These are phyloP conservation scores for Lutjanus erythropterus DNA, from an alignment of 2,113 vertebrate genomes.

Conservation along the genomic window DNA sequence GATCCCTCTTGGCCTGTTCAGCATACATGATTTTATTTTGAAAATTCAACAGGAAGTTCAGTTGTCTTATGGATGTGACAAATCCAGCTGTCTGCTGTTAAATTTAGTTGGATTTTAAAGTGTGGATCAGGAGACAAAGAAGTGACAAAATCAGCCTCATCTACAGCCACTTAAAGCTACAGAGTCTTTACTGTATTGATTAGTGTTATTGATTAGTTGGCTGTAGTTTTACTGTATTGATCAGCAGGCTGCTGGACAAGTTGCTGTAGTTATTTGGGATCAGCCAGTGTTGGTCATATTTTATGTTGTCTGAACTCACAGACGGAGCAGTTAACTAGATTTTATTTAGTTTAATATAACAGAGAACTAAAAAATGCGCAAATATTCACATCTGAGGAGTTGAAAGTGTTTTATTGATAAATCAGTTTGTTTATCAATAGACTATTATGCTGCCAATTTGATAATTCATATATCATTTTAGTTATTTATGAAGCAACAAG, in stretches of 20 bases:
- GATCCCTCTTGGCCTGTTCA: not conserved
- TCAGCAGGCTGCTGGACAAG: not conserved
- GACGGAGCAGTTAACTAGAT: too few species aligned
- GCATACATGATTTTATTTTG: slow-evolving; percentile 30
- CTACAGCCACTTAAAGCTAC: too few species aligned
- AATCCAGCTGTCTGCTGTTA: slow-evolving; percentile 55
- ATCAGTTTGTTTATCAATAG: not conserved
- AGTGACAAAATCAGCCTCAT: not conserved
- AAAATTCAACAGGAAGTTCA: slow-evolving; percentile 16
- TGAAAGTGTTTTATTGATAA: not conserved
- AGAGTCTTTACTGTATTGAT: not conserved
- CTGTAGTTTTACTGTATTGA: not conserved
- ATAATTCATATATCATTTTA: too few species aligned
- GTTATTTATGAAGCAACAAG: not conserved
- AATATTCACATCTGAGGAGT: not conserved
- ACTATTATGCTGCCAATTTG: too few species aligned
- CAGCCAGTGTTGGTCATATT: not conserved
- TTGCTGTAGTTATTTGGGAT: not conserved
- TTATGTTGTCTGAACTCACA: not conserved
- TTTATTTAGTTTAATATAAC: not conserved
- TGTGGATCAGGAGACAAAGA: not conserved
- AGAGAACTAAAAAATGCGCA: not conserved
- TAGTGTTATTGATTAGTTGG: not conserved
- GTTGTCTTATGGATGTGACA: slow-evolving; percentile 37
- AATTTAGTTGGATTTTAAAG: slow-evolving; percentile 26